Evolutionary conservation across 2,888 invertebrate genomes (phyloP).

Genomic region (Electrophaes corylata): DNA sequence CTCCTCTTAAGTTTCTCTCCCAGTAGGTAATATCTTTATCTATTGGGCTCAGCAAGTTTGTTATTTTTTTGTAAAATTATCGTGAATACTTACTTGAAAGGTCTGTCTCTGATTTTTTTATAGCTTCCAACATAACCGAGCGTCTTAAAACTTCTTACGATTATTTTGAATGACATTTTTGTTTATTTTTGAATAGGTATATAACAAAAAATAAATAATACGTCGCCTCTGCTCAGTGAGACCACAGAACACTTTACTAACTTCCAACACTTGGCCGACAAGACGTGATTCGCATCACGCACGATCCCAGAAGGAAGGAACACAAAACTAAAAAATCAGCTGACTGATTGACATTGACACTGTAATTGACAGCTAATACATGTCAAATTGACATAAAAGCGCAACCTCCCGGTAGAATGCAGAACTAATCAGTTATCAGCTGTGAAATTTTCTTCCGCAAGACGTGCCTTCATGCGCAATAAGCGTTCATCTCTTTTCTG

Average conservation of each 20-base stretch:
- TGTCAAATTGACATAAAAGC: slow-evolving; percentile 51
- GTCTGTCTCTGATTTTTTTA: slow-evolving; percentile 66
- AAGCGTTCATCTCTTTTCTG: slow-evolving; percentile 77
- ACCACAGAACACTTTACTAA: no score
- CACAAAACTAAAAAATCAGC: slow-evolving; percentile 18
- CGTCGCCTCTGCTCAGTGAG: background rate
- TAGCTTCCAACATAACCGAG: slow-evolving; percentile 72
- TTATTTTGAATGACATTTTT: slow-evolving; percentile 70
- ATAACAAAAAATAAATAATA: background rate
- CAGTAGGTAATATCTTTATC: no score
- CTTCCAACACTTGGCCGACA: no score
- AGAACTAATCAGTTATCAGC: slow-evolving; percentile 67
- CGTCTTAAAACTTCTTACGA: slow-evolving; percentile 63
- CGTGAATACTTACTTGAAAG: slow-evolving; percentile 64
- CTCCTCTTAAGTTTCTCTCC: no score
- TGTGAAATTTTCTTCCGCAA: slow-evolving; percentile 73
- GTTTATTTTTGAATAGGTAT: background rate
- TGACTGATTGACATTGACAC: slow-evolving; percentile 26
- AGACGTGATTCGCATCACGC: slow-evolving; percentile 8
- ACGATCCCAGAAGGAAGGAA: background rate
- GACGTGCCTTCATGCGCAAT: slow-evolving; percentile 73
- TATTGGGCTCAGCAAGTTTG: no score
- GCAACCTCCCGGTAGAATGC: slow-evolving; percentile 56
- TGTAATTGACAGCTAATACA: slow-evolving; percentile 31
- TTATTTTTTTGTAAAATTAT: no score